Evolutionary conservation across 2,888 invertebrate genomes (phyloP).

Genomic region (Tillus elongatus): DNA sequence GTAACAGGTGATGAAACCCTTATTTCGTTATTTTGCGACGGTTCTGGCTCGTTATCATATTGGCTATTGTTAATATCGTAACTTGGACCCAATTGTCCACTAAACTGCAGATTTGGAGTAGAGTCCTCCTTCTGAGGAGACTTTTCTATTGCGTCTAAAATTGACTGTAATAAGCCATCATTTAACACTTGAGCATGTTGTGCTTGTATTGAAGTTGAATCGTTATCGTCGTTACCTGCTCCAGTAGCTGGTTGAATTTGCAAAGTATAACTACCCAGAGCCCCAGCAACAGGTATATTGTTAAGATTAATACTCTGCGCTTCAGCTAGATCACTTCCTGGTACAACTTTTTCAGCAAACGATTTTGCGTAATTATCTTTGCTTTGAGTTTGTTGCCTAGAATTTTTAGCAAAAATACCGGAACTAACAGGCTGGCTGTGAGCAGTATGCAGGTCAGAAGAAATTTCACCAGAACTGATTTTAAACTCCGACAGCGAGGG

Average conservation of each 20-base stretch:
- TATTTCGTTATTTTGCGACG: background rate
- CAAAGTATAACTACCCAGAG: constrained; percentile 58
- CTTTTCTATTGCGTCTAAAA: constrained; percentile 73
- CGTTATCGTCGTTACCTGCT: constrained; percentile 34
- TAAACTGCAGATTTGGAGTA: background rate
- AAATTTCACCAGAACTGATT: constrained; percentile 42
- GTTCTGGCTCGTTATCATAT: background rate
- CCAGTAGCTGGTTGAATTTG: constrained; percentile 67
- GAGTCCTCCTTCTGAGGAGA: constrained; percentile 39
- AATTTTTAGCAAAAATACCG: constrained; percentile 23
- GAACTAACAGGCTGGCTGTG: constrained; percentile 30
- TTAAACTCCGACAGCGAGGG: constrained; percentile 48
- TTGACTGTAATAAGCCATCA: constrained; percentile 69
- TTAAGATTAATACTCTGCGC: constrained; percentile 39
- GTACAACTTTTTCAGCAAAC: constrained; percentile 34
- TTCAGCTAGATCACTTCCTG: constrained; percentile 35
- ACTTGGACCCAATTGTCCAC: constrained; percentile 19
- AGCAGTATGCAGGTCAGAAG: constrained; percentile 30
- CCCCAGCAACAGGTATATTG: constrained; percentile 48
- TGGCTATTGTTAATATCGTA: constrained; percentile 13
- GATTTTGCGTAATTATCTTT: constrained; percentile 33
- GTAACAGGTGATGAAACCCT: constrained; percentile 30
- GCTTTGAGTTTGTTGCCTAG: too few species aligned
- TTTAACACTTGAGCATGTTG: constrained; percentile 71
- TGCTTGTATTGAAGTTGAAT: constrained; percentile 41